Evolutionary conservation across 2,113 vertebrate species (phyloP).

Genomic region (Oncorhynchus masou): DNA sequence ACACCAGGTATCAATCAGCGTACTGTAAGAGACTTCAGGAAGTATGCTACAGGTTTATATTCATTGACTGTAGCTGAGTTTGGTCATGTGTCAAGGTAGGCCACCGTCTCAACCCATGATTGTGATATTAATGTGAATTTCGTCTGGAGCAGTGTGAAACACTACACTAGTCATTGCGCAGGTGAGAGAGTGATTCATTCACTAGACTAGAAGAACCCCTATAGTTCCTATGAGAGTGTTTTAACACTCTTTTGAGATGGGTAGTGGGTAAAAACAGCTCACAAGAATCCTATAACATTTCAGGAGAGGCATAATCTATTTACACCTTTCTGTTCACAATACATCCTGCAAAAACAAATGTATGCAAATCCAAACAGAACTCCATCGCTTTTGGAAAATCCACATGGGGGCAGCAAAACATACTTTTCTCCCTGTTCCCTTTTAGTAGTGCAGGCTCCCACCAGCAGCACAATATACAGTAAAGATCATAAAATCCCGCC

Average conservation of each 20-base stretch:
- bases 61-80: not conserved
- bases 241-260: constrained; percentile 38
- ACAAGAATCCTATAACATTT: constrained; percentile 61
- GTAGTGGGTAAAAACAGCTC: constrained; percentile 20
- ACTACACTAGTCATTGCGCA: constrained; percentile 12
- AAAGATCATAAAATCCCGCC: not conserved
- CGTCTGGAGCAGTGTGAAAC: not conserved
- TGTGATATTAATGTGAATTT: not conserved
- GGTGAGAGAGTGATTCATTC: constrained; percentile 26
- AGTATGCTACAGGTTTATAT: not conserved
- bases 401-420: constrained; percentile 63
- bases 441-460: not conserved
- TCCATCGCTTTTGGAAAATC: constrained; percentile 60
- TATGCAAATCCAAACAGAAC: constrained; percentile 62
- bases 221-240: constrained; percentile 36
- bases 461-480: not conserved
- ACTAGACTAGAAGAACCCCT: constrained; percentile 30
- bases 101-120: not conserved
- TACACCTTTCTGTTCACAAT: constrained; percentile 59
- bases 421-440: constrained; percentile 38
- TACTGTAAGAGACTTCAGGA: not conserved
- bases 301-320: constrained; percentile 65
- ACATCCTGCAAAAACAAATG: constrained; percentile 59
- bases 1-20: not conserved
- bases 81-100: not conserved